Base-by-base conservation (phyloP, 2,113 vertebrate species). In the Daphoenositta chrysoptera region DNA sequence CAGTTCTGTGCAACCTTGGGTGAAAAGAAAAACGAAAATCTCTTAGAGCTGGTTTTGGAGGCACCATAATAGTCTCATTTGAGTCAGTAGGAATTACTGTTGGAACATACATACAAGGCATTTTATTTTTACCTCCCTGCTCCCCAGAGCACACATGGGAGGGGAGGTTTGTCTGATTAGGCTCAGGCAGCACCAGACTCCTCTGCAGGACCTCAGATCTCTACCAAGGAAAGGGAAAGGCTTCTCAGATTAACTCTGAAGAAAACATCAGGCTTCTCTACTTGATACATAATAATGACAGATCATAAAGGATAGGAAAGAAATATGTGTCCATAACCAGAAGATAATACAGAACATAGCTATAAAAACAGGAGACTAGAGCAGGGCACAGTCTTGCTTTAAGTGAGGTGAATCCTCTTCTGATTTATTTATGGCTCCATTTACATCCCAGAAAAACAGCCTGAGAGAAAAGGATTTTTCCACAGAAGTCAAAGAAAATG, bases 51-150 rank as follows among this genome's bases (percentile, higher is more conserved):
- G 1, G 0, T 86, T 88, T 90, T 31, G 93, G 20, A 83, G 35
- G 54, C 35, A 72, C 24, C 54, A 68, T 72, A 85, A 70, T 57
- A 88, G 39, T 93, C 47, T 84, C 75, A 33, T 72, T 77, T 73
- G 35, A 93, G 60, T 37, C 68, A 73, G 64, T 1, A 91, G 60
- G 75, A 90, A 88, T 63, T 86, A 78, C 50, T 77, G 68, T 30
- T 77, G 63, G 58, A 88, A 77, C 71, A 51, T 15, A 89, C 79
- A 83, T 69, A 75, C n/a, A 89, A 87, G 45, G 31, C 24, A 61
- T 81, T 93, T 95, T 93, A 94, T 90, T 95, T 96, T 95, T 88
- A 88, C 64, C 18, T 86, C 87, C 35, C 44, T 60, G 20, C 40
- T 91, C 68, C 90, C 82, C 51, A 77, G 66, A 85, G 66, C 75